A percentile compares a stretch with the other conserved stretches of the same genome.
phyloP scores from a whole-genome alignment of 2,797 vertebrate species.

The Microctenopoma stevenorrisi region DNA sequence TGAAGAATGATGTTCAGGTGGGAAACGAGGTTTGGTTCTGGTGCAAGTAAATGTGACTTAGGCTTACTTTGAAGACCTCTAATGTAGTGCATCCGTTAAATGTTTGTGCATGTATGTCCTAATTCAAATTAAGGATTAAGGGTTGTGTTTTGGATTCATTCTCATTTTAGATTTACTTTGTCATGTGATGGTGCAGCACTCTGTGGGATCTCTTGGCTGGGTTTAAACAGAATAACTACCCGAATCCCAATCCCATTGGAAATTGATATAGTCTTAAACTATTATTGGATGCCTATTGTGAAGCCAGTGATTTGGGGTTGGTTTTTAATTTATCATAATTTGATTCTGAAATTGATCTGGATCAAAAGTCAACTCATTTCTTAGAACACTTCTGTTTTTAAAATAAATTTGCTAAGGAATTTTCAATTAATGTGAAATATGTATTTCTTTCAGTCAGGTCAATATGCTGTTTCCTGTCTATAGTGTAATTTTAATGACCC shows the following conservation, averaged over 20 bases:
- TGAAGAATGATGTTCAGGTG: not conserved
- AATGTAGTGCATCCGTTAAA: not conserved
- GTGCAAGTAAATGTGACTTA: not conserved
- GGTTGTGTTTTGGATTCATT: not conserved
- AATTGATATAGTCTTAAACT: not conserved
- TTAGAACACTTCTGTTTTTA: conserved; percentile 6
- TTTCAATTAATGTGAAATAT: not conserved
- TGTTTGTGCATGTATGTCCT: not conserved
- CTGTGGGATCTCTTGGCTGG: not conserved
- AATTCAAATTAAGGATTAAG: too few species aligned
- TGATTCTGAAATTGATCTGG: not conserved
- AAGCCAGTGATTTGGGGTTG: not conserved
- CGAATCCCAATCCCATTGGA: not conserved
- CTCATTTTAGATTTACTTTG: conserved; percentile 4
- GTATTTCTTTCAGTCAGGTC: conserved; percentile 14
- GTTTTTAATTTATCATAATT: conserved; percentile 15
- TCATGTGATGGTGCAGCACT: conserved; percentile 3
- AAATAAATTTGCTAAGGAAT: conserved; percentile 10
- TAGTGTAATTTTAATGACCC: conserved; percentile 29
- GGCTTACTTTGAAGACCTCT: not conserved
- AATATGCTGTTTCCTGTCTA: conserved; percentile 7
- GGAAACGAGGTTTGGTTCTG: not conserved
- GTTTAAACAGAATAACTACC: not conserved
- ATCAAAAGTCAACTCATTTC: conserved; percentile 10
- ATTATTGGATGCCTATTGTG: not conserved